Conservation (phyloP, 2,797 vertebrate genomes). For the Jordanella pulchra region DNA sequence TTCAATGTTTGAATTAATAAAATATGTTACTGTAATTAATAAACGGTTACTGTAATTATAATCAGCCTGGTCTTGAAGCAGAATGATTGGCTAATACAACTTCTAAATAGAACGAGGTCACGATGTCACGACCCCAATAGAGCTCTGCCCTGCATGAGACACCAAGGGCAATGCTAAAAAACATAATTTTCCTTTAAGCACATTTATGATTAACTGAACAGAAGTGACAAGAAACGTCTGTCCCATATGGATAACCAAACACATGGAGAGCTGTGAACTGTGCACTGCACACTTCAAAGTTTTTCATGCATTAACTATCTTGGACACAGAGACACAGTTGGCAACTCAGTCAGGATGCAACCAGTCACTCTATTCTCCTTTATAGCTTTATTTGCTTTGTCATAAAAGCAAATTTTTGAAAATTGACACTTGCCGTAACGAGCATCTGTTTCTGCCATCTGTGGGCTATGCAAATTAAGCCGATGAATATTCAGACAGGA, state of each 20-base stretch:
- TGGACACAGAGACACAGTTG: slow-evolving; percentile 35
- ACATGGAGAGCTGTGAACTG: neutral
- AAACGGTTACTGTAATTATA: neutral
- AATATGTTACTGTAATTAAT: neutral
- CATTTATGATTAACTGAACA: neutral
- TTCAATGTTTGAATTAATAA: neutral
- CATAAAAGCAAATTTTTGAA: slow-evolving; percentile 77
- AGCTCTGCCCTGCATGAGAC: neutral
- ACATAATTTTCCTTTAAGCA: neutral
- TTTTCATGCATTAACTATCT: slow-evolving; percentile 35
- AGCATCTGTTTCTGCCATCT: slow-evolving; percentile 82
- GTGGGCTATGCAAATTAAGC: slow-evolving; percentile 77
- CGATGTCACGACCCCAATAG: neutral
- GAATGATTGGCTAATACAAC: neutral
- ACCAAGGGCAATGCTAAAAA: neutral
- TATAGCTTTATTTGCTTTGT: slow-evolving; percentile 82
- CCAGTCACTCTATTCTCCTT: slow-evolving; percentile 68
- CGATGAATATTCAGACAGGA: slow-evolving; percentile 82
- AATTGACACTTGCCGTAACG: slow-evolving; percentile 75
- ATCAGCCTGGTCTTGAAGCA: neutral
- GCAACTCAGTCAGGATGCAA: slow-evolving; percentile 65
- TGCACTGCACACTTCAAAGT: slow-evolving; percentile 38
- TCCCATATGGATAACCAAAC: neutral
- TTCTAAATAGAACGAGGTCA: neutral
- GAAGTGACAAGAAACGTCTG: slow-evolving; percentile 1